Base-by-base conservation (phyloP, 2,888 invertebrate species). In the Hipparchia semele region DNA sequence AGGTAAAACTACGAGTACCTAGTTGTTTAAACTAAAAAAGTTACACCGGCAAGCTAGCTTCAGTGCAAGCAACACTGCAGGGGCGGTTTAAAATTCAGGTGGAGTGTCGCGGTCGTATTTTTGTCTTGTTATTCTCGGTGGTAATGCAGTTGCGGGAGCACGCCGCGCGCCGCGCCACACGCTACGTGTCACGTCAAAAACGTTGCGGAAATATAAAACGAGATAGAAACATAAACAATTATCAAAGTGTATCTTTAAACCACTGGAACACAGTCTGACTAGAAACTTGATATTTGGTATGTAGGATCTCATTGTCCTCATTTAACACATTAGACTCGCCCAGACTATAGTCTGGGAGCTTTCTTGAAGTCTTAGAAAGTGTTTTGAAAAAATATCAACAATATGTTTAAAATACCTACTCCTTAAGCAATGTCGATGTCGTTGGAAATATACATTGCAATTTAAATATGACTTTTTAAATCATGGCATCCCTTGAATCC, bases 81-180 rank as follows among this genome's bases (percentile, higher is more conserved):
- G 39, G 39, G 12, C 39, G 12, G 33, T 60, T 60, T 60, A 60
- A 60, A 33, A 60, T 60, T 60, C 59, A 60, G 59, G 59, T 60
- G 33, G 10, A 5, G 59, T 39, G 59, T 60, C 39, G 59, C 12
- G 39, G 33, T 12, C 4, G 59, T 59, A 59, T 33, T 60, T 60
- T 60, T 39, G 59, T 39, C 39, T 60, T 33, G 59, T 60, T 60
- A 60, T 58, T 58, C 59, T 60, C 33, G 59, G 59, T 39, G 58
- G 39, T 60, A 60, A 60, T 60, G 59, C 39, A 39, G 39, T 59
- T 59, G 59, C 56, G 13, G 56, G 13, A 3, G 12, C 53, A n/a
- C 53, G 53, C 10, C 9, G 23, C 33, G 33, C 33, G 10, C 33
- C 3, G 12, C 39, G 59, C 59, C 10, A 2, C 3, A 1, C 39